Percentiles rank a stretch among this genome's conserved stretches.
These are phyloP conservation scores for Microtus obscurus DNA, from an alignment of 2,797 vertebrate genomes.

Conservation along the genomic window DNA sequence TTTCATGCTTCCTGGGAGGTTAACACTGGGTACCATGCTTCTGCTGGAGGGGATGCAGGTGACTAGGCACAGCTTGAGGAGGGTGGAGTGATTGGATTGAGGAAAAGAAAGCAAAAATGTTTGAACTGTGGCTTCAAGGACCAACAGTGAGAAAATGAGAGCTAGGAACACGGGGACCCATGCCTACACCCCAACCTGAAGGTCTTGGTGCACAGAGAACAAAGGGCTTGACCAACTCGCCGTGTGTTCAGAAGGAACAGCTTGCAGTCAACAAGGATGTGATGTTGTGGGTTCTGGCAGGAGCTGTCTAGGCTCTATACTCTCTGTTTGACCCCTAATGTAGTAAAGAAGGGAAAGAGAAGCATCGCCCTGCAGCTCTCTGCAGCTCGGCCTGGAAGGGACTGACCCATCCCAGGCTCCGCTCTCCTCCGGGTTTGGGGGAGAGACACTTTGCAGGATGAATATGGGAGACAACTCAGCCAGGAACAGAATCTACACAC, in stretches of 20 bases:
- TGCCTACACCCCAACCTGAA: too few species aligned
- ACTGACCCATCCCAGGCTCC: too few species aligned
- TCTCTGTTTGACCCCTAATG: not conserved
- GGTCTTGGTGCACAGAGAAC: accelerated
- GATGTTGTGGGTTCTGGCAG: not conserved
- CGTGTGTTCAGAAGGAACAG: not conserved
- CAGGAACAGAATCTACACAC: not conserved
- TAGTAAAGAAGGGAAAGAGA: not conserved
- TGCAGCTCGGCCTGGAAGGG: too few species aligned
- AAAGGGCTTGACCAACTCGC: not conserved
- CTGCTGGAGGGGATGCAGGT: not conserved
- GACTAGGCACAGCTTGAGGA: accelerated
- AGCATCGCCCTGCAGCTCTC: too few species aligned
- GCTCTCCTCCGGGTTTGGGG: not conserved
- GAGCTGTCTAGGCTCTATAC: not conserved
- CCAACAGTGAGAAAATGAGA: not conserved
- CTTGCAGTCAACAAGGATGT: not conserved
- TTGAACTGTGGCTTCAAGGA: not conserved
- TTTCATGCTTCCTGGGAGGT: not conserved
- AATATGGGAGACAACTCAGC: not conserved
- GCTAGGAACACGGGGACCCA: not conserved
- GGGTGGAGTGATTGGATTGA: accelerated
- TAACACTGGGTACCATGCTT: too few species aligned
- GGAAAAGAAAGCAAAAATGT: not conserved
- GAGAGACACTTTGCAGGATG: not conserved